Evolutionary conservation across 2,888 invertebrate genomes (phyloP), one percentile per base, ranked within the genome.

Genomic region (Chrysomela aeneicollis): DNA sequence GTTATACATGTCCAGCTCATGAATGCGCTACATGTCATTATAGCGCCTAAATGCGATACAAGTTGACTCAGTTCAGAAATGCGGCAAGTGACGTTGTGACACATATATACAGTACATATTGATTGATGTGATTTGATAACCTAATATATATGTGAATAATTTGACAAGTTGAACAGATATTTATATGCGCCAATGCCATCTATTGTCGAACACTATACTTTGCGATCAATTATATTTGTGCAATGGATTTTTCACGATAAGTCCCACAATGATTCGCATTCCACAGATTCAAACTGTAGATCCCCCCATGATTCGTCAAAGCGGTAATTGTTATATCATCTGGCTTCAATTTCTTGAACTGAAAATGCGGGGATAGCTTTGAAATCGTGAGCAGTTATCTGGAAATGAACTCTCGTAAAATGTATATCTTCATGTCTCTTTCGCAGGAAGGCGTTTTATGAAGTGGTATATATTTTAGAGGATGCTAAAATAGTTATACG

Each of bases 371-470:
- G 22, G 21, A 26, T 46, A 21, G 32, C 26, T 57, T 15, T 15
- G 18, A 46, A 26, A 57, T 57, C 17, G 17, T 15, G 12, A 46
- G 18, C 17, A 46, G 46, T 46, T 46, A 57, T 57, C n/a, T 46
- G 17, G 47, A 26, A 8, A 46, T 57, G 18, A n/a, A 26, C 5
- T 4, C 17, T 26, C 37, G 42, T 55, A 46, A 22, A 47, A 57
- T 15, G 0, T 46, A 26, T 57, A 46, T 57, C 32, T 57, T 15
- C 47, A 17, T 30, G 30, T 42, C 42, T 1, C 42, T 1, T 37
- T 46, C 8, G 26, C 1, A 46, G 10, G 4, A 15, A 42, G 15
- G 42, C 15, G 42, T 42, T 42, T 42, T 15, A 42, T 42, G 26
- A 30, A n/a, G 57, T 17, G 57, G 9, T 0, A 22, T 19, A 42